Percentiles rank a stretch among this genome's conserved stretches.
Evolutionary conservation across 2,113 vertebrate species (phyloP).

Genomic region (Murina feae): DNA sequence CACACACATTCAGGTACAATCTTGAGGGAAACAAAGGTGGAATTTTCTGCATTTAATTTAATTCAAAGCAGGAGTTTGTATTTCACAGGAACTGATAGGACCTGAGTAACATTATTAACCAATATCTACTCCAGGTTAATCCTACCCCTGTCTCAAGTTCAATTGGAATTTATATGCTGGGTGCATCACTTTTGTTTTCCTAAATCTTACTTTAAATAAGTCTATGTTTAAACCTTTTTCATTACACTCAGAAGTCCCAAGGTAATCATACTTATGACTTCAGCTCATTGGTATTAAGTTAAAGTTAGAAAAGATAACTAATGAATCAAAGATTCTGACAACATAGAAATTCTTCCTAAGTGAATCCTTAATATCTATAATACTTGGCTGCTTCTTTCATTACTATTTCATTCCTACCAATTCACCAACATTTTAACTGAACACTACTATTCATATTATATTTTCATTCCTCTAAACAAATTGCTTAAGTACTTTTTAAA

Average conservation of each 20-base stretch:
- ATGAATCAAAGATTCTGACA: background rate
- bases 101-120: background rate
- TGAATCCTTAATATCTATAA: background rate
- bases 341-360: background rate
- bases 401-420: conserved; percentile 27
- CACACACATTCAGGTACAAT: background rate
- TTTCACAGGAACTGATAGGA: conserved; percentile 6
- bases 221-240: conserved; percentile 31
- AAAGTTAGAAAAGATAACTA: conserved; percentile 37
- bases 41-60: conserved; percentile 6
- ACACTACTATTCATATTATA: background rate
- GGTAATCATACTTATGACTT: background rate
- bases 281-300: background rate
- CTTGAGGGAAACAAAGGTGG: background rate
- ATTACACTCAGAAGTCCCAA: background rate
- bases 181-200: conserved; percentile 42
- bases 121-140: conserved; percentile 36
- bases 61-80: conserved; percentile 16
- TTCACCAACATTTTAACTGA: conserved; percentile 33
- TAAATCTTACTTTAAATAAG: conserved; percentile 11
- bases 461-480: conserved; percentile 27
- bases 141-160: background rate
- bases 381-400: conserved; percentile 5
- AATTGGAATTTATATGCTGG: background rate
- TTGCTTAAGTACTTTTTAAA: conserved; percentile 23